phyloP scores from a whole-genome alignment of 2,113 vertebrate genomes.

The Motacilla alba region DNA sequence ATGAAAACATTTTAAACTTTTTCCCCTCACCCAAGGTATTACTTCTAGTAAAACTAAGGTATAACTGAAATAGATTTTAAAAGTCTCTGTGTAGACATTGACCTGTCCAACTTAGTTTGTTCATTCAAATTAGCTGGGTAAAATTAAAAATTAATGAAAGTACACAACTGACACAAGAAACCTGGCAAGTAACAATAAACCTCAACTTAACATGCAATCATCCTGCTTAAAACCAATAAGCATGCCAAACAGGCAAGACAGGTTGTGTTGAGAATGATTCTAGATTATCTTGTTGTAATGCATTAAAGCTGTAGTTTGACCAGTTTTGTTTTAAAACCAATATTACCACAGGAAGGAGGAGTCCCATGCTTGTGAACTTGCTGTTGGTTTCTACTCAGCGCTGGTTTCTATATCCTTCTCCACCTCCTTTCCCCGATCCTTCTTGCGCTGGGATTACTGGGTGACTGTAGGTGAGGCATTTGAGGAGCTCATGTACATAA shows the following conservation, averaged over 20 bases:
- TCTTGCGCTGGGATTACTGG: not conserved
- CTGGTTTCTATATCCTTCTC: not conserved
- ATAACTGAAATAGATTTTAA: not conserved
- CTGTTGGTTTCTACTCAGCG: not conserved
- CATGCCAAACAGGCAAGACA: slow-evolving; percentile 5
- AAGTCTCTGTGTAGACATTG: not conserved
- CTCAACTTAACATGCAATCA: slow-evolving; percentile 13
- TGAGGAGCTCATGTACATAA: not conserved
- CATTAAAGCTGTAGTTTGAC: not conserved
- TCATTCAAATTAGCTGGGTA: not conserved
- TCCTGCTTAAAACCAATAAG: slow-evolving; percentile 1
- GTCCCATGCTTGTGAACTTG: not conserved
- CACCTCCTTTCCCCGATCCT: not conserved
- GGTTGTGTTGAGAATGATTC: not conserved
- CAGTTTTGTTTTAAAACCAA: slow-evolving; percentile 5
- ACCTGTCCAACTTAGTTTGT: not conserved
- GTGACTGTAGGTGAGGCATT: not conserved
- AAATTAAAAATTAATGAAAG: slow-evolving; percentile 39
- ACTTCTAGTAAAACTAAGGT: not conserved
- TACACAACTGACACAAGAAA: slow-evolving; percentile 26
- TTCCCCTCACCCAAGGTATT: not conserved
- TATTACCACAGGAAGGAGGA: not conserved
- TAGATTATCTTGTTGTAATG: not conserved
- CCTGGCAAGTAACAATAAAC: slow-evolving; percentile 51
- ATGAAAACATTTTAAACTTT: not conserved